Base-by-base conservation (phyloP, 2,797 vertebrate genomes). In the Urophycis tenuis region DNA sequence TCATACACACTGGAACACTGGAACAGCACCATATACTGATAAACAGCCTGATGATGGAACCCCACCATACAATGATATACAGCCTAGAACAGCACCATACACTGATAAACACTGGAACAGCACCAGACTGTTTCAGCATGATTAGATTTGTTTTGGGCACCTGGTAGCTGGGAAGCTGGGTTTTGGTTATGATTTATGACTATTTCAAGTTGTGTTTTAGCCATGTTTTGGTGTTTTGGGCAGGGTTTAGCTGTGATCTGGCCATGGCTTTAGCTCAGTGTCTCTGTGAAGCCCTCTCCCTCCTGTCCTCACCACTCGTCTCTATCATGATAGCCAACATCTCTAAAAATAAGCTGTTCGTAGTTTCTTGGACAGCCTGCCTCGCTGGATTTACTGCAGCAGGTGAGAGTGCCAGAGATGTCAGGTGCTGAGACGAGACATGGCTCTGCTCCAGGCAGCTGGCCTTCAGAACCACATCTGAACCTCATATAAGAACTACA, bases 361-460 rank as follows among this genome's bases (percentile, higher is more conserved):
- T 90, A 81, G 71, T 80, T 91, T 91, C 89, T 86, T 83, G 76
- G 73, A 88, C 76, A 77, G 81, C 81, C 78, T 72, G 83, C 80
- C 81, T 80, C 78, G 17, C 73, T 39, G 34, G 73, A 91, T 93
- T 91, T 91, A 91, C 87, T 69, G 81, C 85, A 83, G 84, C 72
- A 75, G 39, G 80, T 80, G 85, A 84, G 88, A 86, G 88, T 87
- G 88, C 85, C 88, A 91, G 81, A 87, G 87, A 88, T 85, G 75
- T 70, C 69, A 77, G 75, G 19, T 87, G 86, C 88, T 90, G 81
- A 88, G 92, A 86, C 91, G 87, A 90, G 86, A 83, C 90, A 93
- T 88, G 53, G 88, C n/a, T 90, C 76, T 31, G 74, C 88, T 83
- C 81, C 67, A 85, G 75, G 75, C 74, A 32, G 22, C 76, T 74